These are phyloP conservation scores for Pedionomus torquatus DNA, from an alignment of 2,113 vertebrate species.

Conservation along the genomic window DNA sequence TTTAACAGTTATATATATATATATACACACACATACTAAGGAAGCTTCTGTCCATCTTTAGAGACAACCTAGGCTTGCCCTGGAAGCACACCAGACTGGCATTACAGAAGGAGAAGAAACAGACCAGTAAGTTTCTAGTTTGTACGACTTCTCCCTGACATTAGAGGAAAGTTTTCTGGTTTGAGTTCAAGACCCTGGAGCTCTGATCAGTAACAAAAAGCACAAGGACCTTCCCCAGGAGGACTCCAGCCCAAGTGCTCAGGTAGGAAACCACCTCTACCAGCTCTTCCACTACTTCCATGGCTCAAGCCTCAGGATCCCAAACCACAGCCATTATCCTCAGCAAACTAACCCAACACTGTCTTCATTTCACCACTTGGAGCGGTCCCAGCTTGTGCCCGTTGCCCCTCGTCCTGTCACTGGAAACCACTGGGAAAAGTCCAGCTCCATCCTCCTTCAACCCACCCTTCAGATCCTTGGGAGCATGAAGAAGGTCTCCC, in stretches of 20 bases:
- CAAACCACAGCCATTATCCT: neutral
- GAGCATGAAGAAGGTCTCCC: no score
- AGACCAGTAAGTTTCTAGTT: neutral
- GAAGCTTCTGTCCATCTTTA: neutral
- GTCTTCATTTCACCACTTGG: neutral
- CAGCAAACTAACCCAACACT: neutral
- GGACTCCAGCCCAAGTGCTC: neutral
- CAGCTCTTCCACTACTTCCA: neutral
- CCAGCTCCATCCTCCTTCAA: no score
- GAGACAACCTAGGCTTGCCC: neutral
- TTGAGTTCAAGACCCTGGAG: neutral
- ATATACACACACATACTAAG: no score
- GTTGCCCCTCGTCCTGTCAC: no score
- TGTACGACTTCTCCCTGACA: no score
- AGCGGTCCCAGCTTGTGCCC: no score
- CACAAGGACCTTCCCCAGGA: neutral
- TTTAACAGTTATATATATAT: neutral
- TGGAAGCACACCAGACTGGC: neutral
- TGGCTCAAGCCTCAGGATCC: accelerated
- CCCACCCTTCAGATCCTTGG: no score
- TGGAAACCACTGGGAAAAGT: no score
- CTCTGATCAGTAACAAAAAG: neutral
- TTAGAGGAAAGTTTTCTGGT: neutral
- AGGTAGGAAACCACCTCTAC: neutral
- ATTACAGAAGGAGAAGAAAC: neutral